Conservation (phyloP, 2,888 invertebrate genomes). For the Prosopocoilus inquinatus region DNA sequence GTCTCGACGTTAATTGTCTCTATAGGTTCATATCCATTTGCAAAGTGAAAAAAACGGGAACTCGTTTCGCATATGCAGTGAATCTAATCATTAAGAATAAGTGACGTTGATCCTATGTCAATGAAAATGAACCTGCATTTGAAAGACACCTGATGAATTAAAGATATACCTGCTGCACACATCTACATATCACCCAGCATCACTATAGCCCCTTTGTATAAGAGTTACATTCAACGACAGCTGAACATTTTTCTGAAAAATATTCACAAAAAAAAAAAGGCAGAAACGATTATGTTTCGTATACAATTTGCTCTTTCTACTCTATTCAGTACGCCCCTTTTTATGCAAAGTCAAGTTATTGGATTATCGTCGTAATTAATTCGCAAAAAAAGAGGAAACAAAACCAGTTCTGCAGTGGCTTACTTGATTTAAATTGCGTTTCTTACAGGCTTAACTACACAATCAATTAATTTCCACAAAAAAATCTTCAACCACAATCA, state of each 20-base stretch:
- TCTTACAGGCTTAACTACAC: not conserved
- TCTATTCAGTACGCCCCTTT: conserved; percentile 1
- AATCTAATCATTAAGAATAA: conserved; percentile 22
- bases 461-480: not conserved
- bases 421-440: conserved; percentile 1
- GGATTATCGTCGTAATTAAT: conserved; percentile 3
- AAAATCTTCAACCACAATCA: not conserved
- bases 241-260: not conserved
- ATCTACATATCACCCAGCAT: conserved; percentile 4
- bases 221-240: not conserved
- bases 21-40: conserved; percentile 20
- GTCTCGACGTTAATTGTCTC: conserved; percentile 25
- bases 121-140: conserved; percentile 26
- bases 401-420: conserved; percentile 1
- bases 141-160: conserved; percentile 29
- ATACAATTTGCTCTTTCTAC: conserved; percentile 1
- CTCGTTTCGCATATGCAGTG: conserved; percentile 27
- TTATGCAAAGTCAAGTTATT: conserved; percentile 4
- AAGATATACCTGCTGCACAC: conserved; percentile 26
- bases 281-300: conserved; percentile 1
- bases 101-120: conserved; percentile 29
- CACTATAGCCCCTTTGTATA: not conserved
- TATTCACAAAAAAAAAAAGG: not conserved
- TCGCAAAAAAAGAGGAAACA: not conserved
- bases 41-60: conserved; percentile 14